phyloP scores from a whole-genome alignment of 1,140 invertebrate species.

The Drosophila nigromelanica region DNA sequence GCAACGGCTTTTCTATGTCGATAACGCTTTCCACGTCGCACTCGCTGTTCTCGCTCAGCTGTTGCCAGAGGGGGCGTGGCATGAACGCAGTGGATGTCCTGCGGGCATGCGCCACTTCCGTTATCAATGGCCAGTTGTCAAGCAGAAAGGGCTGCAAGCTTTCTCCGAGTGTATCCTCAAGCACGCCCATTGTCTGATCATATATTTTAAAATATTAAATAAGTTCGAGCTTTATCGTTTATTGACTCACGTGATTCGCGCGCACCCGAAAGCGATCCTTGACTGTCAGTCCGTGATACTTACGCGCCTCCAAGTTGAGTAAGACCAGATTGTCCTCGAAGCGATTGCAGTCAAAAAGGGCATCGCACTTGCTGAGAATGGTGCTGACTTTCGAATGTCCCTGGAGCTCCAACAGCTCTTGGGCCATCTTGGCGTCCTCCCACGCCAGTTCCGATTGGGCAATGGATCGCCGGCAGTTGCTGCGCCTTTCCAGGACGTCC shows the following conservation, averaged over 20 bases:
- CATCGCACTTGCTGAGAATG: slow-evolving; percentile 28
- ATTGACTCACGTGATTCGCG: slow-evolving; percentile 19
- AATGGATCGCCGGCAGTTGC: slow-evolving; percentile 15
- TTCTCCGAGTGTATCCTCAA: slow-evolving; percentile 42
- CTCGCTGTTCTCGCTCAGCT: slow-evolving; percentile 26
- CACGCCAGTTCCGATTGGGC: slow-evolving; percentile 34
- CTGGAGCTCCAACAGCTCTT: neutral
- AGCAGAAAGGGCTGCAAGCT: slow-evolving; percentile 34
- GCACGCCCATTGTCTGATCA: slow-evolving; percentile 23
- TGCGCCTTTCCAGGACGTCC: slow-evolving; percentile 4
- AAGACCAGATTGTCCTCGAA: slow-evolving; percentile 41
- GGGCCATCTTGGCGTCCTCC: slow-evolving; percentile 24
- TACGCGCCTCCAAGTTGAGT: slow-evolving; percentile 19
- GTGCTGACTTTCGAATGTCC: neutral
- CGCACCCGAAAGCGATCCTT: slow-evolving; percentile 4
- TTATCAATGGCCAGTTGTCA: slow-evolving; percentile 7
- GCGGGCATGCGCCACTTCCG: neutral
- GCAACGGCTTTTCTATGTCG: slow-evolving; percentile 5
- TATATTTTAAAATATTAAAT: no score
- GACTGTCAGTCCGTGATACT: neutral
- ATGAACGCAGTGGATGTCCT: neutral
- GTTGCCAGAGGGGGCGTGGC: slow-evolving; percentile 58
- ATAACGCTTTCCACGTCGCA: slow-evolving; percentile 72
- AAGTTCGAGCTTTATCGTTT: no score
- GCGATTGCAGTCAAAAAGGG: slow-evolving; percentile 44